phyloP scores from a whole-genome alignment of 2,797 vertebrate genomes.

The Semotilus atromaculatus region DNA sequence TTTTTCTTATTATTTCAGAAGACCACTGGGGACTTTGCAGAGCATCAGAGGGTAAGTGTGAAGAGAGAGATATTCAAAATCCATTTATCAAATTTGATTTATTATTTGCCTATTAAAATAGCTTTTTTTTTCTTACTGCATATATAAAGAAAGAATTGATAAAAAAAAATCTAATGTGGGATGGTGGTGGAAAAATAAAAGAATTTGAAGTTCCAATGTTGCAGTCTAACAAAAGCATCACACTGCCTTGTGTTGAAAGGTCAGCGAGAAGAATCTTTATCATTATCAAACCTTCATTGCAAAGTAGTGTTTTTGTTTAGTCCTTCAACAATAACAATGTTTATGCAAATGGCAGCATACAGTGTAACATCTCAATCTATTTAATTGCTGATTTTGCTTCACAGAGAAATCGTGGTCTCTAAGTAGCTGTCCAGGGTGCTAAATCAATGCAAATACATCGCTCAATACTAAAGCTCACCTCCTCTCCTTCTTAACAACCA shows the following conservation, averaged over 20 bases:
- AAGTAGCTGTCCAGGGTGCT: constrained; percentile 71
- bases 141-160: neutral
- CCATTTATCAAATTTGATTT: neutral
- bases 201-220: neutral
- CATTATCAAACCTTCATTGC: constrained; percentile 63
- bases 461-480: constrained; percentile 33
- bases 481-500: constrained; percentile 41
- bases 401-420: constrained; percentile 23
- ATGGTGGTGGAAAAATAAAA: neutral
- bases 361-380: constrained; percentile 11
- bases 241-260: constrained; percentile 59
- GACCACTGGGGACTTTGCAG: neutral
- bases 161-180: neutral
- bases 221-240: constrained; percentile 34
- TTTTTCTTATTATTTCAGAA: constrained; percentile 20
- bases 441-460: constrained; percentile 55
- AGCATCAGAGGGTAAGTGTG: constrained; percentile 31
- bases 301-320: constrained; percentile 54
- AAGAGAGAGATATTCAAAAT: neutral
- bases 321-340: neutral
- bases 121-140: neutral
- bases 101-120: neutral
- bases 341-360: neutral
- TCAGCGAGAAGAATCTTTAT: constrained; percentile 61
- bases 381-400: constrained; percentile 34